These are phyloP conservation scores for Ursus arctos DNA, from an alignment of 2,113 vertebrate genomes.

Conservation along the genomic window DNA sequence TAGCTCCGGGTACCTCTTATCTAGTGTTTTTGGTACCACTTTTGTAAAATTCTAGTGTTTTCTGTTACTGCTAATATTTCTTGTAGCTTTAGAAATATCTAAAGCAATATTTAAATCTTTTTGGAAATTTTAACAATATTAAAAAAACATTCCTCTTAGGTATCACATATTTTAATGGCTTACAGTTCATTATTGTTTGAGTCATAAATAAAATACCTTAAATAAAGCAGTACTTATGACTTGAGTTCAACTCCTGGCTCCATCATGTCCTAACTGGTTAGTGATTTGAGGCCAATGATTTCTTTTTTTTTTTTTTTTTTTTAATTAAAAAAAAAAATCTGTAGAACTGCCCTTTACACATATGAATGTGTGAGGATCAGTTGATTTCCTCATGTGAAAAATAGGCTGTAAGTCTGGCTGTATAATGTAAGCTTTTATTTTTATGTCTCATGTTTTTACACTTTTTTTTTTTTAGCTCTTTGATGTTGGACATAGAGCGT, in stretches of 20 bases:
- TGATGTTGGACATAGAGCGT: background rate
- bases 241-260: background rate
- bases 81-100: slow-evolving; percentile 30
- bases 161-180: slow-evolving; percentile 35
- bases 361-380: background rate
- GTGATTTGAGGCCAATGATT: slow-evolving; percentile 42
- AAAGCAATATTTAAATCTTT: background rate
- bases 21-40: background rate
- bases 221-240: background rate
- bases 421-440: background rate
- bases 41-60: slow-evolving; percentile 21
- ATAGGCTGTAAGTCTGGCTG: background rate
- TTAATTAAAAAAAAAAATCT: background rate
- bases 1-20: background rate
- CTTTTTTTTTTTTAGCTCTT: background rate
- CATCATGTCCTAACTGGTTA: background rate
- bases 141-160: background rate
- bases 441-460: background rate
- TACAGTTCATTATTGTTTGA: background rate
- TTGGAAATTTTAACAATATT: slow-evolving; percentile 30
- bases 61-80: background rate
- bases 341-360: background rate
- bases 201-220: slow-evolving; percentile 6
- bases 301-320: background rate
- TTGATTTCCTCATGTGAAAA: slow-evolving; percentile 40